A percentile compares a stretch with the other conserved stretches of the same genome.
Conservation (phyloP, 2,888 invertebrate species). For the Stenoptilia bipunctidactyla region DNA sequence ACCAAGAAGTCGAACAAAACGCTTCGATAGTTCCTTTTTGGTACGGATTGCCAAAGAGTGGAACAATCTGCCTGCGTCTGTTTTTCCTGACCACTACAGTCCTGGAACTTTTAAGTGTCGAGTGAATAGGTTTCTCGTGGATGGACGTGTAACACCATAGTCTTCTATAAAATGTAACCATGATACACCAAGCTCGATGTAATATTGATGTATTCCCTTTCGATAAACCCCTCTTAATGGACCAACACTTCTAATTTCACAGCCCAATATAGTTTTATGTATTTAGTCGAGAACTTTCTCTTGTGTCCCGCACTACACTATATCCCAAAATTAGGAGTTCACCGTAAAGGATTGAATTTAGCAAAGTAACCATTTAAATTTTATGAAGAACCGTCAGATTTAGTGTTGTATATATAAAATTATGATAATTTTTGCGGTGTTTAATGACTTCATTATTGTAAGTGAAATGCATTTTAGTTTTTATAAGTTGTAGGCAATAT, state of each 20-base stretch:
- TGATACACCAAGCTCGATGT: slow-evolving; percentile 60
- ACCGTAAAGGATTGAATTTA: slow-evolving; percentile 43
- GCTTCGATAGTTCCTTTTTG: no score
- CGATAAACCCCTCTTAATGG: slow-evolving; percentile 40
- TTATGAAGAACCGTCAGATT: slow-evolving; percentile 48
- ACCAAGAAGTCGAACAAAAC: no score
- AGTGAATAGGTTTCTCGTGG: no score
- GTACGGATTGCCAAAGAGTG: no score
- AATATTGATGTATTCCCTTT: slow-evolving; percentile 39
- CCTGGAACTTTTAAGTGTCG: no score
- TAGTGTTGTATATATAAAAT: slow-evolving; percentile 64
- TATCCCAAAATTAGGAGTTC: slow-evolving; percentile 40
- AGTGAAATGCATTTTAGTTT: slow-evolving; percentile 69
- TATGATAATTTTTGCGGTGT: slow-evolving; percentile 59
- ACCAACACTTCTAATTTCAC: slow-evolving; percentile 33
- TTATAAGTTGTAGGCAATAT: slow-evolving; percentile 69
- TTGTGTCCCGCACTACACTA: slow-evolving; percentile 31
- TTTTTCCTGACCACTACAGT: no score
- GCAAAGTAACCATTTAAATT: slow-evolving; percentile 51
- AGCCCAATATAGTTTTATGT: neutral
- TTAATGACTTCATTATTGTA: slow-evolving; percentile 53
- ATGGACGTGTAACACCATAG: slow-evolving; percentile 43
- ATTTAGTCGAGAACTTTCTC: slow-evolving; percentile 22
- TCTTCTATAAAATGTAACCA: slow-evolving; percentile 53
- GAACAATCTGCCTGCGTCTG: no score